These are phyloP conservation scores for Drosophila silvestris DNA, from an alignment of 2,888 invertebrate species.

Conservation along the genomic window DNA sequence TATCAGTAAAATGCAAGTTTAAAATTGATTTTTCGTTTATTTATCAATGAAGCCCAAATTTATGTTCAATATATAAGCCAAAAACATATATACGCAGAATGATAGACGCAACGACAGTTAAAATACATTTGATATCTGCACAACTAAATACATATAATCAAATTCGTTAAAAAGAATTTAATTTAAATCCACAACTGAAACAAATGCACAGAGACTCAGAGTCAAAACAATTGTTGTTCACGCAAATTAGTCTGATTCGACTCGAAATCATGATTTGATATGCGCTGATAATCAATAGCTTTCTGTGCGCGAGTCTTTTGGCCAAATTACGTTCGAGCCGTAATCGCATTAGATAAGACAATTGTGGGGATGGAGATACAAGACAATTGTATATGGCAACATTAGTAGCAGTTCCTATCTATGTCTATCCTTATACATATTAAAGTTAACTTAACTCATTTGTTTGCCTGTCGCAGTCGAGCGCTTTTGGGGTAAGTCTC, in stretches of 20 bases:
- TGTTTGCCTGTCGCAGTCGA: constrained; percentile 32
- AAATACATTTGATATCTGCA: neutral
- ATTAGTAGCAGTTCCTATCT: constrained; percentile 4
- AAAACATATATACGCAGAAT: neutral
- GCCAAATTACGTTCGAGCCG: constrained; percentile 18
- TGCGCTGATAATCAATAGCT: constrained; percentile 46
- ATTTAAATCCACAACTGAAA: neutral
- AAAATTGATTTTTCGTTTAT: neutral
- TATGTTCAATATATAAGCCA: neutral
- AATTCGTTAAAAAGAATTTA: neutral
- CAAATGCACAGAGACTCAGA: neutral
- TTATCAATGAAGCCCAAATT: neutral
- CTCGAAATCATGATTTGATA: neutral
- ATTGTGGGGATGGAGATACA: constrained; percentile 22
- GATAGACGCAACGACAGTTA: too few relatives aligned
- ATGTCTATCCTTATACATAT: constrained; percentile 35
- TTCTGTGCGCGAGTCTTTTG: constrained; percentile 11
- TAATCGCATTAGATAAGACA: constrained; percentile 48
- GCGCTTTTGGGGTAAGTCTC: neutral
- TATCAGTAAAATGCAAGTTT: neutral
- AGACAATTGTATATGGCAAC: constrained; percentile 9
- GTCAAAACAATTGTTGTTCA: neutral
- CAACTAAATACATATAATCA: neutral
- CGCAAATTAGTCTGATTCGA: constrained; percentile 33
- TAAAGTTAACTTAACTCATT: constrained; percentile 59